These are phyloP conservation scores for Brachyptera risi DNA, from an alignment of 2,888 invertebrate species.

Conservation along the genomic window DNA sequence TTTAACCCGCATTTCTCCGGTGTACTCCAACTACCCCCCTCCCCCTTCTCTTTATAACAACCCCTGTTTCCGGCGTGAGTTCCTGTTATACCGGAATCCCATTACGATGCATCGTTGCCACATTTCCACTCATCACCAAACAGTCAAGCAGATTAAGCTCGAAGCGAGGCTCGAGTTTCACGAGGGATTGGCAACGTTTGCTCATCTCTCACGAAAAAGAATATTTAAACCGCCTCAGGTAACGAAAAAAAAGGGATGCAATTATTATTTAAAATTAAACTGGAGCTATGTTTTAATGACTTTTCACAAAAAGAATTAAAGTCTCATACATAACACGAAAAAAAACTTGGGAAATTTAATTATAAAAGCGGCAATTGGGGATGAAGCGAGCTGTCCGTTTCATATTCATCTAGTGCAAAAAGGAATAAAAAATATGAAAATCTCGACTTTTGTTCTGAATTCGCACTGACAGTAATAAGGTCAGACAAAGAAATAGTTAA, in stretches of 20 bases:
- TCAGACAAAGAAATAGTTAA: too few relatives aligned
- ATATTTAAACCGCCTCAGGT: neutral
- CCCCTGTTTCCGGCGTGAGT: slow-evolving; percentile 28
- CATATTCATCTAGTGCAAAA: too few relatives aligned
- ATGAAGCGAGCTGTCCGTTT: too few relatives aligned
- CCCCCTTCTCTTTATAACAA: too few relatives aligned
- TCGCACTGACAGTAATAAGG: too few relatives aligned
- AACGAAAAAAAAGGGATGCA: neutral
- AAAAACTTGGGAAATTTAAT: neutral
- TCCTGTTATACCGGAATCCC: slow-evolving; percentile 31
- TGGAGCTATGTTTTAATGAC: neutral
- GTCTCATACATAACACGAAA: neutral
- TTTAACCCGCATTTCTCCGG: neutral
- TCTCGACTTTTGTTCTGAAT: too few relatives aligned
- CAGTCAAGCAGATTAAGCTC: slow-evolving; percentile 25
- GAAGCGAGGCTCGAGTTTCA: too few relatives aligned
- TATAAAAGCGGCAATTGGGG: neutral
- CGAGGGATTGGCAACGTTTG: slow-evolving; percentile 18
- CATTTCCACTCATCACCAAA: slow-evolving; percentile 24
- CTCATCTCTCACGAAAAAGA: neutral
- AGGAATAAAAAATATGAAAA: too few relatives aligned
- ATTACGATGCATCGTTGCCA: slow-evolving; percentile 33
- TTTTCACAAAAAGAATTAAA: neutral
- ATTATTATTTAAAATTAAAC: neutral
- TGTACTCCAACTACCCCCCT: neutral